A percentile compares a stretch with the other conserved stretches of the same genome.
Conservation (phyloP, 1,140 invertebrate species). For the Trachymyrmex cornetzi region DNA sequence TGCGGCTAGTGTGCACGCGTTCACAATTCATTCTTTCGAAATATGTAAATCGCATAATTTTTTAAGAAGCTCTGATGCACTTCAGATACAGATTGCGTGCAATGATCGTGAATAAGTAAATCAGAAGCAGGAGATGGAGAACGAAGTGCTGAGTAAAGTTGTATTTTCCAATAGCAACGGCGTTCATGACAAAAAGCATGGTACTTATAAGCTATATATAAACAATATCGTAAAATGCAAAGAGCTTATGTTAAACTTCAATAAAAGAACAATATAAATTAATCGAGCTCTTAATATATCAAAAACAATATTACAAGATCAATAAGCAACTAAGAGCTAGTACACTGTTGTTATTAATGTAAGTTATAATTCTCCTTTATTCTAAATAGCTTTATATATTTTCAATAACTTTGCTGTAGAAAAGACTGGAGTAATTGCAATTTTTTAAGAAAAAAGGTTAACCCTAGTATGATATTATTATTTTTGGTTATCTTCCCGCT, state of each 20-base stretch:
- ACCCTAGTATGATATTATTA: no score
- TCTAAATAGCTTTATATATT: no score
- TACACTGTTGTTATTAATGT: no score
- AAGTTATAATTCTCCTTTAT: not conserved
- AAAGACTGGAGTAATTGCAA: no score
- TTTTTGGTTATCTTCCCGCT: no score
- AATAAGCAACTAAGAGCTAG: no score
- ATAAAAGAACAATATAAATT: not conserved
- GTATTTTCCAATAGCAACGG: not conserved
- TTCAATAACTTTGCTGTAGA: no score
- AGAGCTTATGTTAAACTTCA: not conserved
- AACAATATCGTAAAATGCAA: not conserved
- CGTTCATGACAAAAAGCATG: not conserved
- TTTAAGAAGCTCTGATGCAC: not conserved
- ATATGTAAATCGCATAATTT: constrained; percentile 12
- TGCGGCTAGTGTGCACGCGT: not conserved
- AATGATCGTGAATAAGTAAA: constrained; percentile 29
- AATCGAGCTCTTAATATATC: no score
- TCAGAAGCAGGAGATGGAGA: not conserved
- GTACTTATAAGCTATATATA: not conserved
- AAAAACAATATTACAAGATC: no score
- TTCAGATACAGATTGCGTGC: not conserved
- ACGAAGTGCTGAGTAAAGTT: constrained; percentile 22
- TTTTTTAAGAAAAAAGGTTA: no score
- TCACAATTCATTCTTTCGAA: not conserved